phyloP scores from a whole-genome alignment of 2,888 invertebrate genomes.

The Tiphia femorata region DNA sequence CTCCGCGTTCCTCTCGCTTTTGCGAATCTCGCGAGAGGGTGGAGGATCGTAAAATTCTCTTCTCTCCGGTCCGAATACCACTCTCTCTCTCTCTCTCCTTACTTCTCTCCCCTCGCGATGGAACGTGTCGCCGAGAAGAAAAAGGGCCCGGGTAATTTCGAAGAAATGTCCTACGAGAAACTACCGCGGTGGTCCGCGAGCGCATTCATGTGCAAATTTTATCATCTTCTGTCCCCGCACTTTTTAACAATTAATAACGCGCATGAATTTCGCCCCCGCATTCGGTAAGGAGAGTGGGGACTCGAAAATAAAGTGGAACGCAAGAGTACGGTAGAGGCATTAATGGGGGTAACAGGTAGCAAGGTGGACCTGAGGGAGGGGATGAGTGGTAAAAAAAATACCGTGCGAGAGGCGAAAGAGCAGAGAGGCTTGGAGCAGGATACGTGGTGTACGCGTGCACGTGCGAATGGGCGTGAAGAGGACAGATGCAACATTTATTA shows the following conservation, averaged over 20 bases:
- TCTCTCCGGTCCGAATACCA: too few relatives aligned
- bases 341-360: slow-evolving; percentile 56
- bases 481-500: too few relatives aligned
- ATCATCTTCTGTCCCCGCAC: slow-evolving; percentile 19
- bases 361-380: slow-evolving; percentile 7
- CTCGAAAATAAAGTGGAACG: slow-evolving; percentile 45
- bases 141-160: neutral
- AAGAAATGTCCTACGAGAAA: too few relatives aligned
- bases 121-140: neutral
- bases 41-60: too few relatives aligned
- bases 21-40: too few relatives aligned
- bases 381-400: too few relatives aligned
- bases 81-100: too few relatives aligned
- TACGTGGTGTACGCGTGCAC: neutral
- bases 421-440: neutral
- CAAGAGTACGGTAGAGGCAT: slow-evolving; percentile 39
- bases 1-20: too few relatives aligned
- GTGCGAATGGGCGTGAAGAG: neutral
- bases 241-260: slow-evolving; percentile 42
- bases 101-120: neutral
- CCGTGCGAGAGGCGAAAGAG: too few relatives aligned
- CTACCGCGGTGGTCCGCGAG: neutral
- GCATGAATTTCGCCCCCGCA: slow-evolving; percentile 31
- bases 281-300: too few relatives aligned
- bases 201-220: slow-evolving; percentile 29